A percentile compares a stretch with the other conserved stretches of the same genome.
phyloP scores from a whole-genome alignment of 2,888 invertebrate genomes.

The Lasioglossum figueresi region DNA sequence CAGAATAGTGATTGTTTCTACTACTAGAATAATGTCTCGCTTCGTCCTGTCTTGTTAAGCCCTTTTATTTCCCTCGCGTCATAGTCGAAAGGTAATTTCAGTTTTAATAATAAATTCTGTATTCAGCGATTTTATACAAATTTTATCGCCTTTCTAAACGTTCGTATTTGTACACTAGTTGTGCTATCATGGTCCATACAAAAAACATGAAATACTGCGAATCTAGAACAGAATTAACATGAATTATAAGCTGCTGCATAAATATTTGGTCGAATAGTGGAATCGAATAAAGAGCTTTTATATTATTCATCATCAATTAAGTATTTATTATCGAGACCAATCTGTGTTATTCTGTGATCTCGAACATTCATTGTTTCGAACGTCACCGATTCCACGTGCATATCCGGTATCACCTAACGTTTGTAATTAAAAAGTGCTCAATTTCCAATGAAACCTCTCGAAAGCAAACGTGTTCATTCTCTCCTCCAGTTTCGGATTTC shows the following conservation, averaged over 20 bases:
- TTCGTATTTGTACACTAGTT: background rate
- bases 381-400: background rate
- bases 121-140: background rate
- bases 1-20: background rate
- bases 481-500: background rate
- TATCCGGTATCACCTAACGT: background rate
- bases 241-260: background rate
- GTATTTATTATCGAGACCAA: too few species aligned
- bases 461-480: background rate
- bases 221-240: background rate
- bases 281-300: background rate
- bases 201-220: background rate
- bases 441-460: background rate
- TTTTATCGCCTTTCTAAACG: background rate
- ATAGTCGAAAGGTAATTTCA: background rate
- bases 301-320: too few species aligned
- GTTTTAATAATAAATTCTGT: background rate
- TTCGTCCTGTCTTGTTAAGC: background rate
- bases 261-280: background rate
- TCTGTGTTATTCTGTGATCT: too few species aligned
- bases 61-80: background rate
- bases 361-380: too few species aligned
- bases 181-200: background rate
- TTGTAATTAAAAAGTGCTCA: background rate
- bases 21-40: background rate